These are phyloP conservation scores for Menura novaehollandiae DNA, from an alignment of 2,113 vertebrate genomes.

Conservation along the genomic window DNA sequence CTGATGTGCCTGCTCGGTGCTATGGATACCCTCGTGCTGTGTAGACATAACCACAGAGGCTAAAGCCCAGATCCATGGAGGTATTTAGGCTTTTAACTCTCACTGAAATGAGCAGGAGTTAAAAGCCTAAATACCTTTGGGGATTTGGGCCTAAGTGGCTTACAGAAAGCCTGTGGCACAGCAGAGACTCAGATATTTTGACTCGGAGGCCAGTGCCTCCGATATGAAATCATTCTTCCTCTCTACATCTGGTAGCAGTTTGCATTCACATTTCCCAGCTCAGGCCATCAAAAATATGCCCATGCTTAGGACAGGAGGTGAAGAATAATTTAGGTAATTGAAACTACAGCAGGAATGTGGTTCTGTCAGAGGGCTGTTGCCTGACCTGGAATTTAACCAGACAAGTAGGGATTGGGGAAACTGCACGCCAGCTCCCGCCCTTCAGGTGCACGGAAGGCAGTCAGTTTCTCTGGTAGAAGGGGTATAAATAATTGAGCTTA, in stretches of 20 bases:
- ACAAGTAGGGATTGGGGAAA: conserved; percentile 41
- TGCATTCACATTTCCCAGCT: conserved; percentile 52
- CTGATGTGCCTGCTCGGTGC: background rate
- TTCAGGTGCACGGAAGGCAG: conserved; percentile 50
- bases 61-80: background rate
- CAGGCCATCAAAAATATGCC: conserved; percentile 43
- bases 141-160: conserved; percentile 67
- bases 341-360: conserved; percentile 61
- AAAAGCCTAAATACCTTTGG: conserved; percentile 64
- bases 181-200: conserved; percentile 16
- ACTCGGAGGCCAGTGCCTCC: background rate
- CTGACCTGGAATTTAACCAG: conserved; percentile 63
- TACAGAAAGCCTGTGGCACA: conserved; percentile 45
- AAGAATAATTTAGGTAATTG: conserved; percentile 67
- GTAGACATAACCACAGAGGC: conserved; percentile 12
- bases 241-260: conserved; percentile 63
- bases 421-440: background rate
- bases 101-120: conserved; percentile 54
- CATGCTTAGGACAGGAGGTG: conserved; percentile 52
- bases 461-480: background rate
- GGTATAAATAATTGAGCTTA: conserved; percentile 17
- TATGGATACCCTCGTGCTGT: background rate
- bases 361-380: conserved; percentile 50
- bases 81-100: conserved; percentile 61
- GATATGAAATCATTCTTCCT: conserved; percentile 11